A percentile compares a stretch with the other conserved stretches of the same genome.
phyloP scores from a whole-genome alignment of 2,113 vertebrate species.

The Cyprinodon brontotheroides region DNA sequence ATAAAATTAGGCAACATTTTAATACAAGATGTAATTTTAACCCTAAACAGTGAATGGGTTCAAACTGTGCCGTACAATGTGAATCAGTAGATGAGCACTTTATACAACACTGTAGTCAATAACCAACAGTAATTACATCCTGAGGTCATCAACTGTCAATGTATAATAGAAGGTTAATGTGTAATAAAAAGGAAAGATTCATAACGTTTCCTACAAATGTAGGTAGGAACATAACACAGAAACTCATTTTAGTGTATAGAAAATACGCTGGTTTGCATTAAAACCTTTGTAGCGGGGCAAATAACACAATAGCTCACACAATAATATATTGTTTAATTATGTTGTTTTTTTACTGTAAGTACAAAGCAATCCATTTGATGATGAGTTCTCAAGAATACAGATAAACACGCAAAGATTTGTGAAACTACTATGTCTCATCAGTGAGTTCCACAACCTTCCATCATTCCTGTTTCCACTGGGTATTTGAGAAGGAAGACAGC shows the following conservation, averaged over 20 bases:
- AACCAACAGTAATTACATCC: conserved; percentile 38
- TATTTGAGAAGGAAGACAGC: conserved; percentile 68
- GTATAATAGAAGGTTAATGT: conserved; percentile 28
- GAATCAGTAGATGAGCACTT: conserved; percentile 18
- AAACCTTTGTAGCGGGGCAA: background rate
- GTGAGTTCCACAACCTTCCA: conserved; percentile 55
- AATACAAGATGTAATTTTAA: background rate
- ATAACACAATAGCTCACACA: conserved; percentile 1
- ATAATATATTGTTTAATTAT: background rate
- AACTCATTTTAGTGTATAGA: conserved; percentile 3
- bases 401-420: conserved; percentile 33
- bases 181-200: conserved; percentile 40
- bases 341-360: background rate
- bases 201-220: conserved; percentile 3
- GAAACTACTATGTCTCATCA: conserved; percentile 41
- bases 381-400: background rate
- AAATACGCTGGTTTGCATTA: background rate
- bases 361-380: background rate
- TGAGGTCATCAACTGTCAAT: conserved; percentile 47
- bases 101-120: conserved; percentile 34
- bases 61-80: conserved; percentile 12
- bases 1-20: background rate
- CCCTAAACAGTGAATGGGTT: background rate
- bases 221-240: conserved; percentile 3
- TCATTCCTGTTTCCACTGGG: conserved; percentile 58